Evolutionary conservation across 1,140 invertebrate genomes (phyloP).

Genomic region (Bilobella aurantiaca): DNA sequence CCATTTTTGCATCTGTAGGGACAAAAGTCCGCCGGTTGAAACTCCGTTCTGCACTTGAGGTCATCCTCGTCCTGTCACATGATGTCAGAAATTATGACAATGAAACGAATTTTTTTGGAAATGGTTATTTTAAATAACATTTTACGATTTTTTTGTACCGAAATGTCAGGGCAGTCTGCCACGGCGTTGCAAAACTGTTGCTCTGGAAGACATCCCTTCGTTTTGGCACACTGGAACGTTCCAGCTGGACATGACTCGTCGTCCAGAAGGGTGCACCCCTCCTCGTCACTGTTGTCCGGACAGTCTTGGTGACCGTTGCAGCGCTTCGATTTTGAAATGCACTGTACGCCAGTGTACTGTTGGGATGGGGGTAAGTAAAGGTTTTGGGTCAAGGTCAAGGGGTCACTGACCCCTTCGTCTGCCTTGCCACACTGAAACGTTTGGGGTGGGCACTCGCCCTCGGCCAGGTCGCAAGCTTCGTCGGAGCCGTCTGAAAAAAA

Average conservation of each 20-base stretch:
- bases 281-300: slow-evolving; percentile 21
- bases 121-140: too few relatives aligned
- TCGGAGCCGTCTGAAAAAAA: slow-evolving; percentile 24
- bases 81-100: not conserved
- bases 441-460: slow-evolving; percentile 33
- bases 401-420: not conserved
- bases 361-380: not conserved
- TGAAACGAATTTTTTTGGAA: too few relatives aligned
- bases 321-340: slow-evolving; percentile 18
- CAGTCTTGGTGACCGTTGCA: slow-evolving; percentile 27
- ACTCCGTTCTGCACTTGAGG: slow-evolving; percentile 32
- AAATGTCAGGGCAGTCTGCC: slow-evolving; percentile 40
- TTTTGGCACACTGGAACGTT: slow-evolving; percentile 30
- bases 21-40: slow-evolving; percentile 45
- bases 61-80: slow-evolving; percentile 39
- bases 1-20: slow-evolving; percentile 74
- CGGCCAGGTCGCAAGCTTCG: slow-evolving; percentile 24
- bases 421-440: slow-evolving; percentile 35
- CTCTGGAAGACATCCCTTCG: slow-evolving; percentile 32
- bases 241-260: slow-evolving; percentile 28
- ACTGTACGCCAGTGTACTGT: not conserved
- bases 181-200: slow-evolving; percentile 54
- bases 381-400: not conserved
- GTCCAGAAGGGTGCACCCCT: slow-evolving; percentile 20
- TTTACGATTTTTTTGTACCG: slow-evolving; percentile 2